These are phyloP conservation scores for Melikaiella ostensackeni DNA, from an alignment of 2,888 invertebrate species.

Conservation along the genomic window DNA sequence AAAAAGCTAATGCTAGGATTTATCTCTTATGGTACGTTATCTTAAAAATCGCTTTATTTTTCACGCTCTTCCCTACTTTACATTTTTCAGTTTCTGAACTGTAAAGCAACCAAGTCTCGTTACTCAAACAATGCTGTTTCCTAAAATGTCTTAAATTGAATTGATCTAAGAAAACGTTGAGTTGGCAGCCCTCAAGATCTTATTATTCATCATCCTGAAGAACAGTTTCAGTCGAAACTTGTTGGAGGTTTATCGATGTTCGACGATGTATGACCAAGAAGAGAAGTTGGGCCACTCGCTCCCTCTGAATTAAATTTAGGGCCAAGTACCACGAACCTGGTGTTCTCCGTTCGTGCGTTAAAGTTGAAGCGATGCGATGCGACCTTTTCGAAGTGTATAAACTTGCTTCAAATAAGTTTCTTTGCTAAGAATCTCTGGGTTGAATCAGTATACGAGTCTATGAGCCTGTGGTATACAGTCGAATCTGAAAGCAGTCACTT, in stretches of 20 bases:
- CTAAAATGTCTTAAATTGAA: neutral
- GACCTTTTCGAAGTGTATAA: slow-evolving; percentile 1
- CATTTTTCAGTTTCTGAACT: neutral
- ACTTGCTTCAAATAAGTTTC: slow-evolving; percentile 5
- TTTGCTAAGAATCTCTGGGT: neutral
- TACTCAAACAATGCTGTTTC: no score
- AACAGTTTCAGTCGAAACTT: neutral
- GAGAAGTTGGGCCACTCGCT: slow-evolving; percentile 1
- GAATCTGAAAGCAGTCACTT: neutral
- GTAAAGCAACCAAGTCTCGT: neutral
- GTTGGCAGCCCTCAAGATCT: neutral
- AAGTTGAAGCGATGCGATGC: slow-evolving; percentile 9
- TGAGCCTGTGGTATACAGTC: neutral
- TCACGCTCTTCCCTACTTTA: no score
- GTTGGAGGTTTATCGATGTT: slow-evolving; percentile 16
- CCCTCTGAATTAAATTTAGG: slow-evolving; percentile 26
- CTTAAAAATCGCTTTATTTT: no score
- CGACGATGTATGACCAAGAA: neutral
- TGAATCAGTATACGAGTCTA: neutral
- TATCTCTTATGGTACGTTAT: no score
- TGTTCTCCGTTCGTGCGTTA: slow-evolving; percentile 22
- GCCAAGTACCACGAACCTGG: neutral
- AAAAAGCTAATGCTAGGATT: no score
- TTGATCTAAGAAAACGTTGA: neutral
- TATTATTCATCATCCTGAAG: slow-evolving; percentile 18